A percentile compares a stretch with the other conserved stretches of the same genome.
Evolutionary conservation across 1,140 invertebrate genomes (phyloP).

Genomic region (Metaphire vulgaris): DNA sequence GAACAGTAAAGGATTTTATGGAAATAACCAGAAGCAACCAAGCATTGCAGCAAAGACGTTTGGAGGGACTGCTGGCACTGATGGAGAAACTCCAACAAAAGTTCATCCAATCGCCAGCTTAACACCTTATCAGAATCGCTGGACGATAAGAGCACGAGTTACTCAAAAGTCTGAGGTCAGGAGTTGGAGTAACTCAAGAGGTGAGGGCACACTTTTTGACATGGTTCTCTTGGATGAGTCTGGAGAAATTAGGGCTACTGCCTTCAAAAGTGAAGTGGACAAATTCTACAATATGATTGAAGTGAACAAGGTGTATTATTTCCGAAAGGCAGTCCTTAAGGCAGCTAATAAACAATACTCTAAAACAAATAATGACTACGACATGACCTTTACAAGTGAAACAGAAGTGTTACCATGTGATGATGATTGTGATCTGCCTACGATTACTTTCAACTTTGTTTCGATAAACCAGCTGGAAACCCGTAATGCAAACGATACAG

Average conservation of each 20-base stretch:
- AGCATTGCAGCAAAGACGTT: not conserved
- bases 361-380: slow-evolving; percentile 85
- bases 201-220: slow-evolving; percentile 88
- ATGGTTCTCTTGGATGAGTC: slow-evolving; percentile 87
- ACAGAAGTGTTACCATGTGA: slow-evolving; percentile 59
- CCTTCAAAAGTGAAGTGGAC: slow-evolving; percentile 81
- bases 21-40: not conserved
- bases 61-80: slow-evolving; percentile 28
- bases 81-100: slow-evolving; percentile 35
- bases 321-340: slow-evolving; percentile 74
- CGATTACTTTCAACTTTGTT: slow-evolving; percentile 74
- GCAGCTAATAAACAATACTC: slow-evolving; percentile 85
- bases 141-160: slow-evolving; percentile 85
- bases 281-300: slow-evolving; percentile 85
- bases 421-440: slow-evolving; percentile 65
- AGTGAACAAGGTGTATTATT: slow-evolving; percentile 73
- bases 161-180: slow-evolving; percentile 73
- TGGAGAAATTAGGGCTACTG: slow-evolving; percentile 90
- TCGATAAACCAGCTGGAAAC: slow-evolving; percentile 68
- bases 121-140: slow-evolving; percentile 88
- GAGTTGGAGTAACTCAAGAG: slow-evolving; percentile 82
- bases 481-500: slow-evolving; percentile 60
- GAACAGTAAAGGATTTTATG: not conserved
- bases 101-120: slow-evolving; percentile 67
- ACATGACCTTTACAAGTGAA: slow-evolving; percentile 81